These are phyloP conservation scores for Cosmia trapezina DNA, from an alignment of 2,888 invertebrate species.

Conservation along the genomic window DNA sequence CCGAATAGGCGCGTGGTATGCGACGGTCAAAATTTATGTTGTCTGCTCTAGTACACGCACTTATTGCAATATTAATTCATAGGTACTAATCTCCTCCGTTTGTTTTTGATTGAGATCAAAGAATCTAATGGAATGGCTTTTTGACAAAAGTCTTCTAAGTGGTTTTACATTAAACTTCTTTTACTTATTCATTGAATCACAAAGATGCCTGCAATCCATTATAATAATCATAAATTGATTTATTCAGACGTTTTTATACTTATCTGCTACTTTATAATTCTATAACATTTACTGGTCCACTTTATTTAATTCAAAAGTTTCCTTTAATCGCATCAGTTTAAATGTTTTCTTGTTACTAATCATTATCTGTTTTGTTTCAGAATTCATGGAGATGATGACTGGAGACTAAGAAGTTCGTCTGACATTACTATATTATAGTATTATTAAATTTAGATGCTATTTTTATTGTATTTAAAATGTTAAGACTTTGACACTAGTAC, in stretches of 20 bases:
- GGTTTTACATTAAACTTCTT: conserved; percentile 22
- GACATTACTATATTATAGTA: conserved; percentile 71
- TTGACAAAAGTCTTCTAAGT: conserved; percentile 35
- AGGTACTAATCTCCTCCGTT: conserved; percentile 48
- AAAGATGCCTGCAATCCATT: not conserved
- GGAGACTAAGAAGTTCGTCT: conserved; percentile 92
- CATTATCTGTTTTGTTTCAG: conserved; percentile 88
- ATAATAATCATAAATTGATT: conserved; percentile 20
- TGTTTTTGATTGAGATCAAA: conserved; percentile 69
- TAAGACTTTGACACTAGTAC: conserved; percentile 84
- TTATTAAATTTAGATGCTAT: conserved; percentile 81
- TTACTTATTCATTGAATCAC: conserved; percentile 17
- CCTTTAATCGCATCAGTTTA: not conserved
- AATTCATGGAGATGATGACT: conserved; percentile 99
- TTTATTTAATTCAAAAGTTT: not conserved
- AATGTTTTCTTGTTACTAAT: not conserved
- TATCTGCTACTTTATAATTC: not conserved
- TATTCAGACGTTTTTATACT: conserved; percentile 2
- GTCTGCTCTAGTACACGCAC: conserved; percentile 51
- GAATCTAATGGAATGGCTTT: conserved; percentile 42
- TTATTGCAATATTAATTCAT: conserved; percentile 51
- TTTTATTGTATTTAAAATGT: conserved; percentile 78
- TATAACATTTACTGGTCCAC: conserved; percentile 4
- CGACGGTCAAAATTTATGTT: conserved; percentile 63
- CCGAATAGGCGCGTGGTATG: conserved; percentile 45